These are phyloP conservation scores for Steinernema hermaphroditum DNA, from an alignment of 2,888 invertebrate genomes.

Conservation along the genomic window DNA sequence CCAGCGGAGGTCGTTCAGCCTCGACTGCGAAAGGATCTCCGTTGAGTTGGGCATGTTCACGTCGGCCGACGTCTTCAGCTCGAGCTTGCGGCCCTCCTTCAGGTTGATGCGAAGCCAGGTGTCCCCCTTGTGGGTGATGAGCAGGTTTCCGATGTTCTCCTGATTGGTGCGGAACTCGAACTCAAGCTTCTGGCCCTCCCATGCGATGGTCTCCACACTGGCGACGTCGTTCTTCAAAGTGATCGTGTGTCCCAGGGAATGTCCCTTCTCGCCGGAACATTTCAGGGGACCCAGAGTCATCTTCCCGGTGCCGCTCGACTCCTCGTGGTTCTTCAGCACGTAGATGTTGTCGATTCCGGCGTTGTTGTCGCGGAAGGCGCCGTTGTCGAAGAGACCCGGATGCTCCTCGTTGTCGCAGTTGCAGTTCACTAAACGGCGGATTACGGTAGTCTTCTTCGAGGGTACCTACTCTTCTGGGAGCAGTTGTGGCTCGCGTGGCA, in stretches of 20 bases:
- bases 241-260: slow-evolving; percentile 16
- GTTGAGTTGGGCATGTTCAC: slow-evolving; percentile 8
- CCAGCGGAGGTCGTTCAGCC: slow-evolving; percentile 59
- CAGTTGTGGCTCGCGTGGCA: slow-evolving; percentile 44
- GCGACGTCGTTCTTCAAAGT: slow-evolving; percentile 32
- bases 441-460: background rate
- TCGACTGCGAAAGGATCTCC: slow-evolving; percentile 31
- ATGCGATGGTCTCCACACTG: slow-evolving; percentile 3
- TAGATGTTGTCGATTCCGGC: slow-evolving; percentile 50
- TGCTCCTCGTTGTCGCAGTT: slow-evolving; percentile 48
- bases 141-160: slow-evolving; percentile 36
- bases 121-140: slow-evolving; percentile 12
- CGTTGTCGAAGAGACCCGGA: slow-evolving; percentile 44
- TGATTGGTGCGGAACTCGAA: slow-evolving; percentile 44
- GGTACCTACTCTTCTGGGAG: background rate
- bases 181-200: slow-evolving; percentile 37
- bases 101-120: slow-evolving; percentile 3
- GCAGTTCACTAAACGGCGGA: slow-evolving; percentile 42
- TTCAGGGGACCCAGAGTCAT: slow-evolving; percentile 51
- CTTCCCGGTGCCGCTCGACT: slow-evolving; percentile 44
- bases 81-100: slow-evolving; percentile 26
- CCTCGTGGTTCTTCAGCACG: slow-evolving; percentile 37
- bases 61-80: background rate
- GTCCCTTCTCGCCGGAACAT: slow-evolving; percentile 48
- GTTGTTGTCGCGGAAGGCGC: slow-evolving; percentile 42